Evolutionary conservation across 1,140 invertebrate genomes (phyloP), one percentile per base, ranked within the genome.

Genomic region (Stenopsyche tienmushanensis): DNA sequence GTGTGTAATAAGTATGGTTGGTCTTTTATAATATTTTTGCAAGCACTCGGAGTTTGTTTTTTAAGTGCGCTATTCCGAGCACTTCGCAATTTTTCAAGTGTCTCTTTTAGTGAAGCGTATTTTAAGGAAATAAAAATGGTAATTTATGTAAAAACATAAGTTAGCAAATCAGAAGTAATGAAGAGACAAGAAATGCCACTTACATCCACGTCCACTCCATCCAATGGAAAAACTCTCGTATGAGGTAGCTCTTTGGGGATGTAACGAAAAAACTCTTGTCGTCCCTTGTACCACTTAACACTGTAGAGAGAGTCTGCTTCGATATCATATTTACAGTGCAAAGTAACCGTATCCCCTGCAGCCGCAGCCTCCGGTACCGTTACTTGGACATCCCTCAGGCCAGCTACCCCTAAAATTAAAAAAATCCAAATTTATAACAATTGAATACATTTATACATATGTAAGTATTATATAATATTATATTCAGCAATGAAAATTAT

Each of bases 281-380:
- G 78, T 17, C 89, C 87, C 72, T 89, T 90, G 78, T 93, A 92
- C 89, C 90, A 93, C 77, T 92, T 92, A 57, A 93, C 87, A 1
- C 88, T 88, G 76, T 93, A 92, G 1, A 92, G 78, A 10, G 82
- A 77, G 65, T 91, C 87, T 2, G 80, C 82, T 52, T 83, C 79
- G 17, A 84, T 73, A 65, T 88, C 84, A 75, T 87, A 89, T 62
- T 82, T 82, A 70, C 88, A 90, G 65, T 84, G 82, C 62, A 90
- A 80, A 21, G 80, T 79, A 9, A 84, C 85, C 17, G 80, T 82
- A 18, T 83, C 76, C 24, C 86, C 86, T 34, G 83, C 80, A 21
- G 79, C 83, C 39, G 86, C 85, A n/a, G 83, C 85, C 71, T 81
- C 80, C n/a, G 86, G 85, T 60, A 86, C 82, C 70, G 80, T 79